These are phyloP conservation scores for Cryptus armator DNA, from an alignment of 2,888 invertebrate genomes.

Conservation along the genomic window DNA sequence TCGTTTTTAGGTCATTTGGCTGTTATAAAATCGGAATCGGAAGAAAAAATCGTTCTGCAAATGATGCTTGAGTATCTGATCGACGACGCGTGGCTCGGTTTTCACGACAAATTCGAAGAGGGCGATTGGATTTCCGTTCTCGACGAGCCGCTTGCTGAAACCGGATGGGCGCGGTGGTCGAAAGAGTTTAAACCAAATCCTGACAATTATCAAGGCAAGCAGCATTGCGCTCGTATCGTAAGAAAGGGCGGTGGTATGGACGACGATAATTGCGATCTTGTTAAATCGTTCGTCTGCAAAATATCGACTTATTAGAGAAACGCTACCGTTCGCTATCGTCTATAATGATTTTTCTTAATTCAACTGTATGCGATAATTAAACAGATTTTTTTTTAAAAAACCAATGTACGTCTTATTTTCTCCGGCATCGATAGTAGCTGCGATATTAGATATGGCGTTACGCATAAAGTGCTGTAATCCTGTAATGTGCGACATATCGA, in stretches of 20 bases:
- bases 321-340: neutral
- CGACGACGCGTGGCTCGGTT: conserved; percentile 65
- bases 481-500: neutral
- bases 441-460: too few relatives aligned
- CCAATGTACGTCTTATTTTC: too few relatives aligned
- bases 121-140: conserved; percentile 69
- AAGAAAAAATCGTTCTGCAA: conserved; percentile 59
- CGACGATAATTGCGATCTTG: conserved; percentile 40
- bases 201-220: conserved; percentile 48
- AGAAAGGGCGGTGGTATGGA: conserved; percentile 60
- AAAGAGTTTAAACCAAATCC: conserved; percentile 41
- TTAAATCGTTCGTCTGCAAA: conserved; percentile 66
- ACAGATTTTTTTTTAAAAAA: too few relatives aligned
- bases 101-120: conserved; percentile 70
- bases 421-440: too few relatives aligned
- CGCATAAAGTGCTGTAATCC: too few relatives aligned
- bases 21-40: conserved; percentile 64
- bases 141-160: conserved; percentile 61
- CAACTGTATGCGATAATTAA: neutral
- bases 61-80: conserved; percentile 58
- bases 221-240: conserved; percentile 61
- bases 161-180: conserved; percentile 68
- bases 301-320: conserved; percentile 21
- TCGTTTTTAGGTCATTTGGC: conserved; percentile 45
- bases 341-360: neutral